A percentile compares a stretch with the other conserved stretches of the same genome.
These are phyloP conservation scores for Glaucopsyche alexis DNA, from an alignment of 2,888 invertebrate genomes.

Conservation along the genomic window DNA sequence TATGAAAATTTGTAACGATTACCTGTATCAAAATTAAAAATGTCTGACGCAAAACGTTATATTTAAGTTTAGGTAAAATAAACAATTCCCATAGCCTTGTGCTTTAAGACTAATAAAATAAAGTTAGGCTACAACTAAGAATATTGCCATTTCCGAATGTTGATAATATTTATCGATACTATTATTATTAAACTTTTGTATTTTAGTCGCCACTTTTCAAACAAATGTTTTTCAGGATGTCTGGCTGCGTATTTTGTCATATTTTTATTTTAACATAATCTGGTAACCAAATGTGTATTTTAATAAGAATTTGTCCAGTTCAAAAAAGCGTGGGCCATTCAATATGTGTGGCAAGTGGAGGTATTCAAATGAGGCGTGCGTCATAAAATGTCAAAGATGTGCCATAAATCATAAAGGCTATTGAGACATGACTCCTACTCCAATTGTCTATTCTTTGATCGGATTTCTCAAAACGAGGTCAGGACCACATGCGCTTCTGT, in stretches of 20 bases:
- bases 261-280: conserved; percentile 56
- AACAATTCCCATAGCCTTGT: no score
- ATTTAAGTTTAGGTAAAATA: neutral
- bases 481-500: conserved; percentile 75
- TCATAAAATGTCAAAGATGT: conserved; percentile 75
- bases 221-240: neutral
- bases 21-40: neutral
- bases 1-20: conserved; percentile 32
- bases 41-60: neutral
- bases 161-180: neutral
- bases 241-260: neutral
- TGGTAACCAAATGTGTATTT: conserved; percentile 78
- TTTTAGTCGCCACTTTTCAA: no score
- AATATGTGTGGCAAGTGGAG: conserved; percentile 74
- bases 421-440: conserved; percentile 63
- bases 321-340: conserved; percentile 62
- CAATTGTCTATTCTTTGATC: conserved; percentile 58
- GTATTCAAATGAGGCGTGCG: conserved; percentile 75
- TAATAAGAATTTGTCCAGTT: conserved; percentile 63
- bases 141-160: no score
- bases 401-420: conserved; percentile 75
- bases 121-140: no score
- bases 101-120: no score
- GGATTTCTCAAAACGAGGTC: conserved; percentile 70
- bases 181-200: neutral